Evolutionary conservation across 2,888 invertebrate genomes (phyloP).

Genomic region (Ophraella communa): DNA sequence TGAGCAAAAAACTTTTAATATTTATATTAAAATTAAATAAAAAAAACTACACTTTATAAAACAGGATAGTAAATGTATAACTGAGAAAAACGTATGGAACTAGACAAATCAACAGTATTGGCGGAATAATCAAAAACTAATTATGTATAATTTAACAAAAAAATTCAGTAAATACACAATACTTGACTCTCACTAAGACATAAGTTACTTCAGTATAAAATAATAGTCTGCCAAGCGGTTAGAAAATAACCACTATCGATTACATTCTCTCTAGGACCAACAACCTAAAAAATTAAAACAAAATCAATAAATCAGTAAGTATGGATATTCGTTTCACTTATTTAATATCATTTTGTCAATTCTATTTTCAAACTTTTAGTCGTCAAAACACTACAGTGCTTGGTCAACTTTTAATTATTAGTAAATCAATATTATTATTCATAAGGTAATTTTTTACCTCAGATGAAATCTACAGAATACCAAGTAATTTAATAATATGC

Average conservation of each 20-base stretch:
- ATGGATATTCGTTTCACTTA: not conserved
- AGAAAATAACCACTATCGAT: conserved; percentile 26
- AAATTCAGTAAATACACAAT: conserved; percentile 23
- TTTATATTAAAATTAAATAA: conserved; percentile 11
- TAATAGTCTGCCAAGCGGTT: conserved; percentile 29
- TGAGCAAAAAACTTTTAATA: not conserved
- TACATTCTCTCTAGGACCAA: conserved; percentile 23
- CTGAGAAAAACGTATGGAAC: conserved; percentile 5
- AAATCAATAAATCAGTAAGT: not conserved
- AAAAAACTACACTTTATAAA: conserved; percentile 12
- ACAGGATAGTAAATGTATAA: conserved; percentile 15
- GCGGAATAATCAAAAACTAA: conserved; percentile 8
- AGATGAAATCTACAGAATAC: no score
- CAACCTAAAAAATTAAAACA: conserved; percentile 15
- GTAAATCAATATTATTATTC: no score
- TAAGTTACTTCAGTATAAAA: conserved; percentile 32
- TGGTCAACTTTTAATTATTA: no score
- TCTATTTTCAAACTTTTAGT: no score
- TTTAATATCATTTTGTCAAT: no score
- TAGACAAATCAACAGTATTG: conserved; percentile 18
- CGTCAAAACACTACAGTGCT: no score
- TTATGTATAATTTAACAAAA: conserved; percentile 21
- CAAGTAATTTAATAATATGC: no score
- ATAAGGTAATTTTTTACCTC: no score
- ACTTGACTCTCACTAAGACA: conserved; percentile 27